Evolutionary conservation across 2,113 vertebrate species (phyloP), one percentile per base, ranked within the genome.

Genomic region (Grallaria varia): DNA sequence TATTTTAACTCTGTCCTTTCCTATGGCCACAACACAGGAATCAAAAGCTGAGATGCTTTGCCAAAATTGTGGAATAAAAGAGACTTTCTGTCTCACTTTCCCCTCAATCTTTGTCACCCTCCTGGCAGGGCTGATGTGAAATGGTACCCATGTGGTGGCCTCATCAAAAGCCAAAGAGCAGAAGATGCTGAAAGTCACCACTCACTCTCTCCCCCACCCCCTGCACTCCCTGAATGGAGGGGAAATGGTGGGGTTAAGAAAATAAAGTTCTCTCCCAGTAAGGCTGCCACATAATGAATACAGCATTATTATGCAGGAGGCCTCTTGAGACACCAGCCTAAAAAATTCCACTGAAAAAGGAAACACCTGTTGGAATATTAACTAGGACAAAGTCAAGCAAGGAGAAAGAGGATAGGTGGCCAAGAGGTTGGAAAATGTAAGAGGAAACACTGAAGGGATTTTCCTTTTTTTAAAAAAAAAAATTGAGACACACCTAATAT

Each of bases 351-450:
- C 95, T 68, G 89, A 73, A 96, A 96, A 96, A 96, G 93, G 96
- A 96, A 97, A 97, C 96, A 97, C 96, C 96, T 97, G 96, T 96
- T 97, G 93, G 90, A 96, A 96, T 97, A 95, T 97, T 96, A 97
- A 96, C 96, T 89, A 90, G 96, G 96, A 78, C 95, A 96, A 97
- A 97, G 96, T 97, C 96, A 95, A 68, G 90, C 93, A 96, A 97
- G 96, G 96, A 96, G 96, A 96, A 93, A 90, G 83, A 93, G 72
- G 90, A 49, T 40, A 94, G 95, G 90, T 94, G 95, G 95, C 95
- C 95, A 84, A 92, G 76, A 56, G 83, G 88, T 84, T 37, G 79
- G 73, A 50, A 93, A 91, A 90, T 9, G 52, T 3, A 80, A 21
- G 31, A 55, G 86, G 90, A 97, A 95, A 76, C 3, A n/a, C 60